Evolutionary conservation across 2,797 vertebrate genomes (phyloP).

Genomic region (Uromys caudimaculatus): DNA sequence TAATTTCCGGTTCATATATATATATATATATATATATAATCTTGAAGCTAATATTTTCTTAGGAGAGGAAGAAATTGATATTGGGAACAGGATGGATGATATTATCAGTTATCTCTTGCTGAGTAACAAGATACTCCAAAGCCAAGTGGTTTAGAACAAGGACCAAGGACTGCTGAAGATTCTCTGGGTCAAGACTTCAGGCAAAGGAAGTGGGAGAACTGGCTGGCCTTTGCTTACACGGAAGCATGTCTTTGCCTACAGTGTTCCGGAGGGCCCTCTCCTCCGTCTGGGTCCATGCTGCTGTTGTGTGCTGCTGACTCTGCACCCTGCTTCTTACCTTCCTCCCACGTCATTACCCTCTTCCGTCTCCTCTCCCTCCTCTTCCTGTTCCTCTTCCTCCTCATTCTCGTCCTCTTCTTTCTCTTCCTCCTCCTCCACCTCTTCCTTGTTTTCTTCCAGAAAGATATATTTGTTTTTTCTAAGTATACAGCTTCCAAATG

Average conservation of each 20-base stretch:
- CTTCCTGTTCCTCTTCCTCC: background rate
- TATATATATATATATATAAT: background rate
- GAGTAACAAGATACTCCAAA: background rate
- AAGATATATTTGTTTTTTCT: background rate
- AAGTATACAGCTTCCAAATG: background rate
- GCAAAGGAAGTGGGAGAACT: background rate
- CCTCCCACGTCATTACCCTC: background rate
- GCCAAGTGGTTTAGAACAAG: background rate
- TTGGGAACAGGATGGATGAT: background rate
- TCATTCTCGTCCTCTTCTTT: background rate
- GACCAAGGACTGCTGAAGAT: background rate
- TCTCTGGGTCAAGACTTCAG: slow-evolving; percentile 26
- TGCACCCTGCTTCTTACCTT: background rate
- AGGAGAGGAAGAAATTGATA: background rate
- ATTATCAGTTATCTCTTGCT: background rate
- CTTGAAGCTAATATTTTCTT: background rate
- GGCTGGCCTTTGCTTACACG: background rate
- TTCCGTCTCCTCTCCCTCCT: too few relatives aligned
- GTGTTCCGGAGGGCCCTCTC: background rate
- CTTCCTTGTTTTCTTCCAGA: background rate
- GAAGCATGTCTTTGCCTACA: background rate
- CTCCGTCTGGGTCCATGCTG: background rate
- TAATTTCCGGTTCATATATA: background rate
- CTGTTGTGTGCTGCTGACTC: background rate
- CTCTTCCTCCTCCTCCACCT: too few relatives aligned